Evolutionary conservation across 2,888 invertebrate genomes (phyloP).

Genomic region (Onthophagus sagittarius): DNA sequence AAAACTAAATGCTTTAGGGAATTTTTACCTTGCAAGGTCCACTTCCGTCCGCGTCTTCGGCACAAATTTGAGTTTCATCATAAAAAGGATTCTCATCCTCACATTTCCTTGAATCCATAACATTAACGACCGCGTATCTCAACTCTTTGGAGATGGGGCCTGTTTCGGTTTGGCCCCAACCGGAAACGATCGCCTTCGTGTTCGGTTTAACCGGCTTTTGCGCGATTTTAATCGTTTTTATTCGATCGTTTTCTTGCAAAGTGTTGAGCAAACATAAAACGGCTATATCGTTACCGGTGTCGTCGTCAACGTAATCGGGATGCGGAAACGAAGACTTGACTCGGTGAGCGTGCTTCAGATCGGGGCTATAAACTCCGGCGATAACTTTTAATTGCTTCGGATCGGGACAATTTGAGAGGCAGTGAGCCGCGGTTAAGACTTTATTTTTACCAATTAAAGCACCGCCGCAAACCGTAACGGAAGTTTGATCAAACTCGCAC

Average conservation of each 20-base stretch:
- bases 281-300: not conserved
- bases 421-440: conserved; percentile 20
- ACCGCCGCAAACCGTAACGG: conserved; percentile 8
- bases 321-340: not conserved
- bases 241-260: not conserved
- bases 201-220: not conserved
- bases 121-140: not conserved
- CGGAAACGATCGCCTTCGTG: not conserved
- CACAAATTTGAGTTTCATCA: conserved; percentile 3
- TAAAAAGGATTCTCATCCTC: not conserved
- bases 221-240: not conserved
- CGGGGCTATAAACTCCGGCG: not conserved
- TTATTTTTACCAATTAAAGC: conserved; percentile 11
- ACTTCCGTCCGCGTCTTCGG: not conserved
- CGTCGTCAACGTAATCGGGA: not conserved
- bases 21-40: conserved; percentile 10
- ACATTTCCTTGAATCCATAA: not conserved
- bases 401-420: not conserved
- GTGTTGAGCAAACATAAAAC: not conserved
- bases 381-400: not conserved
- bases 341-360: not conserved
- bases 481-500: not conserved
- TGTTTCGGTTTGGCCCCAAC: conserved; percentile 3
- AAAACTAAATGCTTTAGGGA: no score
- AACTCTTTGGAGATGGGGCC: not conserved